A percentile compares a stretch with the other conserved stretches of the same genome.
phyloP scores from a whole-genome alignment of 2,797 vertebrate genomes.

The Sebastes minor region DNA sequence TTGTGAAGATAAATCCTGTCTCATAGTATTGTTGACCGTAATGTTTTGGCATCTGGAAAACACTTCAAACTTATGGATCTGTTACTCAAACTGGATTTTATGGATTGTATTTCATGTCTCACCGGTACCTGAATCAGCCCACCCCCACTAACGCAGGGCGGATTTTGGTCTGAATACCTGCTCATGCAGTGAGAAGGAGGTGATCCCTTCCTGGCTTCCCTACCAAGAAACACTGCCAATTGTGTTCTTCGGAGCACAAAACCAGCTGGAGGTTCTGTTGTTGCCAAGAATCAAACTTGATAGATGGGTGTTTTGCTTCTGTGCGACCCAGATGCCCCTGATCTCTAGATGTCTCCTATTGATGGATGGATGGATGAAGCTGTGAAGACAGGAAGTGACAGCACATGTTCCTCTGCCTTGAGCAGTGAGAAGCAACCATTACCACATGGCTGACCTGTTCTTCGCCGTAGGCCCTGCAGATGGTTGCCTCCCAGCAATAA shows the following conservation, averaged over 20 bases:
- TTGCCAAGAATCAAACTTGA: neutral
- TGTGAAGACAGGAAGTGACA: constrained; percentile 1
- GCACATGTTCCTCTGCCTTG: constrained; percentile 11
- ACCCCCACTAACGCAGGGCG: rapidly evolving
- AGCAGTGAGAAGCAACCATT: constrained; percentile 36
- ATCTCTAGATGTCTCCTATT: neutral
- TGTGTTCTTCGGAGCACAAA: neutral
- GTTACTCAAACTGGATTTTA: neutral
- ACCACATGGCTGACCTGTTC: constrained; percentile 48
- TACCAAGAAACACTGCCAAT: neutral
- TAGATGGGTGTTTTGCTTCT: neutral
- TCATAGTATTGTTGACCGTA: neutral
- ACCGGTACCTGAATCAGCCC: neutral
- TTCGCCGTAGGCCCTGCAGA: constrained; percentile 16
- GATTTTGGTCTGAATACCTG: neutral
- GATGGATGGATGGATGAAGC: constrained; percentile 17
- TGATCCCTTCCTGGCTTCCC: neutral
- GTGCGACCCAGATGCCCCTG: neutral
- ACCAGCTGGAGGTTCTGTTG: neutral
- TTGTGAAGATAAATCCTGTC: no score
- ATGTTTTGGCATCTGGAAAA: neutral
- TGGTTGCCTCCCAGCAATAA: constrained; percentile 35
- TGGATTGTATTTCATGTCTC: neutral
- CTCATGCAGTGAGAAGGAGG: neutral
- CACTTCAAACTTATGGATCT: neutral